phyloP scores from a whole-genome alignment of 30 jellyfish, hydroid and myxozoan genomes.

The Clytia hemisphaerica region DNA sequence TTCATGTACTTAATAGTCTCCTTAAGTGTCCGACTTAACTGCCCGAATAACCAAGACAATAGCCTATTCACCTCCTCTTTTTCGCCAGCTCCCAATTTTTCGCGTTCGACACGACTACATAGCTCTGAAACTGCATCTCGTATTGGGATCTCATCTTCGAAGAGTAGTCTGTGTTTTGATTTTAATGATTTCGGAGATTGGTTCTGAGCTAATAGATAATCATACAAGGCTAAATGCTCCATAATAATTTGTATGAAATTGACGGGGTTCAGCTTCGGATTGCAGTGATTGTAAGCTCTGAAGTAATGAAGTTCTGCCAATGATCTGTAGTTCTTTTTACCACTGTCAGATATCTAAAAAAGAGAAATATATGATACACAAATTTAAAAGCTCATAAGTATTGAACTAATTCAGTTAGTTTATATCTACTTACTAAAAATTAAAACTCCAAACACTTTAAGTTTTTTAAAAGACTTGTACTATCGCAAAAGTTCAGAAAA shows the following conservation, averaged over 20 bases:
- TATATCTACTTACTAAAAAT: no score
- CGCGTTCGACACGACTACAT: no score
- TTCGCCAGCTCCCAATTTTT: not conserved
- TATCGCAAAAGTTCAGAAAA: no score
- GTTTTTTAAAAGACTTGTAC: no score
- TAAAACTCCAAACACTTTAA: no score
- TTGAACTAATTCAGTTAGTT: no score
- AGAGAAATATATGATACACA: not conserved
- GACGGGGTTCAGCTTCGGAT: constrained; percentile 13
- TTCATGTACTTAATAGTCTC: constrained; percentile 13
- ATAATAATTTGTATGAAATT: constrained; percentile 47
- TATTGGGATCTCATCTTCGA: no score
- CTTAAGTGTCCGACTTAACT: constrained; percentile 18
- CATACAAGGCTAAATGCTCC: constrained; percentile 50
- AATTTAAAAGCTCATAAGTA: no score
- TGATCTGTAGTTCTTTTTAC: constrained; percentile 59
- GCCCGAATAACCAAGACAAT: not conserved
- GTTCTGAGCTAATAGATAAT: constrained; percentile 5
- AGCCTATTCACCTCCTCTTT: not conserved
- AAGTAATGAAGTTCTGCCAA: constrained; percentile 87
- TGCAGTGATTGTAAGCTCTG: constrained; percentile 46
- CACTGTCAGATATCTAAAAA: constrained; percentile 36
- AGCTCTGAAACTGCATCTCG: no score
- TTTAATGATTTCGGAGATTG: constrained; percentile 3
- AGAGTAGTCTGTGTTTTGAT: constrained; percentile 10